phyloP scores from a whole-genome alignment of 2,113 vertebrate species.

The Apaloderma vittatum region DNA sequence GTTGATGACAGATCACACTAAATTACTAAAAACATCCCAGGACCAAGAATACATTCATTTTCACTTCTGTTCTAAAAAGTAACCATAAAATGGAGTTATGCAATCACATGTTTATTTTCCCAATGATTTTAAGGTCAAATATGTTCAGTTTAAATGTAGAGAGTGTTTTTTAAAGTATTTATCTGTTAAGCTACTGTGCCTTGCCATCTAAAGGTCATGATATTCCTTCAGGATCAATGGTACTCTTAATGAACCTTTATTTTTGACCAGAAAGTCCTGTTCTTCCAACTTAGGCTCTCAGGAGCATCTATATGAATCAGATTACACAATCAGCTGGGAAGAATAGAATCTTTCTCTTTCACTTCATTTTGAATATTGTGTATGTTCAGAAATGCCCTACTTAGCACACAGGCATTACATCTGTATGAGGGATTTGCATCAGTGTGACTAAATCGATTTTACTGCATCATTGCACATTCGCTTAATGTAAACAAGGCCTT shows the following conservation, averaged over 20 bases:
- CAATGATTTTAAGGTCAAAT: slow-evolving; percentile 15
- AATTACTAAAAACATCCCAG: slow-evolving; percentile 22
- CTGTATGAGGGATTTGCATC: slow-evolving; percentile 44
- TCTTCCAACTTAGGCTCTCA: neutral
- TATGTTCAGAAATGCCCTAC: slow-evolving; percentile 32
- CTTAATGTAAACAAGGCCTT: slow-evolving; percentile 61
- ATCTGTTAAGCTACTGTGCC: neutral
- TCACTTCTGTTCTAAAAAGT: slow-evolving; percentile 14
- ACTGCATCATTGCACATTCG: slow-evolving; percentile 58
- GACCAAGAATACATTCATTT: slow-evolving; percentile 32
- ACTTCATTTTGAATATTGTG: neutral
- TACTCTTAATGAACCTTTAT: neutral
- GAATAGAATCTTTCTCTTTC: neutral
- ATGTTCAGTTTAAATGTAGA: neutral
- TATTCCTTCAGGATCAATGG: neutral
- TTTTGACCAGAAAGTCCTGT: neutral
- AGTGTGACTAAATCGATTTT: slow-evolving; percentile 69
- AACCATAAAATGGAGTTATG: neutral
- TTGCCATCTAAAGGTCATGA: neutral
- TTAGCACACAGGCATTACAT: slow-evolving; percentile 37
- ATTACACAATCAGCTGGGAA: neutral
- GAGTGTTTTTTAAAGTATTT: neutral
- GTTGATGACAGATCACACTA: slow-evolving; percentile 29
- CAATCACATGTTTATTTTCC: slow-evolving; percentile 23
- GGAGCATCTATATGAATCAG: neutral